Conservation (phyloP, 2,797 vertebrate genomes). For the Macroramphosus scolopax region DNA sequence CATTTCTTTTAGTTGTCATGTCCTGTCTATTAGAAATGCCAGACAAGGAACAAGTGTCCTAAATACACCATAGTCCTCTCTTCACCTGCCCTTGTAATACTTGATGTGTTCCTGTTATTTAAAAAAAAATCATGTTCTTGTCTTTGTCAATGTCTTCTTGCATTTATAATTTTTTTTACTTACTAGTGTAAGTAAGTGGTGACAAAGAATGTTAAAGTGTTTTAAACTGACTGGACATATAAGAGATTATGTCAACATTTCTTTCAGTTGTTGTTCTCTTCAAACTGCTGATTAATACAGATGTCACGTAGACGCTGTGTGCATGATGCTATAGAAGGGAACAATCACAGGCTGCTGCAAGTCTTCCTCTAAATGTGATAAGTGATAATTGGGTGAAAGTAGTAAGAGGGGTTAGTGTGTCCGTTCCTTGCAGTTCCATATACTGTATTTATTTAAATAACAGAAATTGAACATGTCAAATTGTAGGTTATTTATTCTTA, state of each 20-base stretch:
- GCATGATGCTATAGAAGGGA: not conserved
- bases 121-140: too few species aligned
- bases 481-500: not conserved
- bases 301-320: not conserved
- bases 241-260: not conserved
- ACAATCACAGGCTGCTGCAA: not conserved
- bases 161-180: constrained; percentile 16
- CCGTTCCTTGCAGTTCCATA: not conserved
- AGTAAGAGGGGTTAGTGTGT: not conserved
- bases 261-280: not conserved
- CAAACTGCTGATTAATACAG: constrained; percentile 1
- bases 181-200: not conserved
- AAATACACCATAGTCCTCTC: not conserved
- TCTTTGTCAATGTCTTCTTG: not conserved
- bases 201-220: not conserved
- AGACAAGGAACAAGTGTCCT: too few species aligned
- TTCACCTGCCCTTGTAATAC: constrained; percentile 2
- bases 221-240: constrained; percentile 6
- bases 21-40: too few species aligned
- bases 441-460: constrained; percentile 4
- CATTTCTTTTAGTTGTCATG: too few species aligned
- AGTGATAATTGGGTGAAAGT: not conserved
- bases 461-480: constrained; percentile 20
- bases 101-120: constrained; percentile 13
- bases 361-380: not conserved